Conservation (phyloP, 2,113 vertebrate species). For the Galeopterus variegatus region DNA sequence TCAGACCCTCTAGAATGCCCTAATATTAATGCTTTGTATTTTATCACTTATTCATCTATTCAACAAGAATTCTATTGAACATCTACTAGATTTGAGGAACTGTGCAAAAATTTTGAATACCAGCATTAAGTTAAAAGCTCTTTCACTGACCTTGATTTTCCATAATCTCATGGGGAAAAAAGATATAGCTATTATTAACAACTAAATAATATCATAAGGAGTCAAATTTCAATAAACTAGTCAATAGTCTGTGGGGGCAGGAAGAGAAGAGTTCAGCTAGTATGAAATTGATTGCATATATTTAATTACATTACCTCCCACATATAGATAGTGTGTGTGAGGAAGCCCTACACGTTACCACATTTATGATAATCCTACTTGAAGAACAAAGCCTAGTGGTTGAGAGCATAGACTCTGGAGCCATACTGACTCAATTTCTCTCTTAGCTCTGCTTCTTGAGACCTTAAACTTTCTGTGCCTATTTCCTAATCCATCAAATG, state of each 20-base stretch:
- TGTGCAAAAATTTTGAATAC: neutral
- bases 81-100: neutral
- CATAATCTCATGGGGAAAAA: neutral
- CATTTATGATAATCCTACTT: neutral
- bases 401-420: neutral
- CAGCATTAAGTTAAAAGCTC: neutral
- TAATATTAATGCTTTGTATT: neutral
- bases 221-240: neutral
- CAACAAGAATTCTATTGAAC: neutral
- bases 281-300: neutral
- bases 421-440: neutral
- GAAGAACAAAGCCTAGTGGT: neutral
- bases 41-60: neutral
- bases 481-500: neutral
- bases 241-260: neutral
- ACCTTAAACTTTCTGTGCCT: neutral
- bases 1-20: neutral
- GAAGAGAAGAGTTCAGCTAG: neutral
- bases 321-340: neutral
- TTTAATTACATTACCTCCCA: neutral
- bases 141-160: neutral
- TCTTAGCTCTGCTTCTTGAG: neutral
- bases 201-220: neutral
- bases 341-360: neutral
- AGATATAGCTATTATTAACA: neutral